Base-by-base conservation (phyloP, 2,888 invertebrate genomes). In the Steinernema hermaphroditum region DNA sequence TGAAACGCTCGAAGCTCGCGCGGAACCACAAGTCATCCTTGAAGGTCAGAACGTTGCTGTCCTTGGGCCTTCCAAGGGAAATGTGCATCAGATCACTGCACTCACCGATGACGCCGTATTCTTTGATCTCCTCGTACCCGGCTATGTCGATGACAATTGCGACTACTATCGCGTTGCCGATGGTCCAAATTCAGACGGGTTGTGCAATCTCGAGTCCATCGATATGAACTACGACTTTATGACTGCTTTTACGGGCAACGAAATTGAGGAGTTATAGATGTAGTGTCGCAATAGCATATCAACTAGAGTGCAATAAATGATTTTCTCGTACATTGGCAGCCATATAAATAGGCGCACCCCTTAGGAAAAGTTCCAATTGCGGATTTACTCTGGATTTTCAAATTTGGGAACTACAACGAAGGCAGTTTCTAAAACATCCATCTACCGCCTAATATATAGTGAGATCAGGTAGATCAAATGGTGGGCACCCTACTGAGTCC, bases 51-150 rank as follows among this genome's bases (percentile, higher is more conserved):
- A 72, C 6, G 71, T 81, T 12, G 74, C 76, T 29, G 50, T 73
- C 19, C 46, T 79, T 1, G 70, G 46, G 16, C 81, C 79, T 24
- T 24, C 19, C n/a, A 22, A 34, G 8, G 79, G 81, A 9, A 81
- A 79, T 62, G 44, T 79, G 41, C 79, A 79, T 32, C 46, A 71
- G 44, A 72, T 79, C 14, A 69, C 71, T 29, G 77, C 80, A 9
- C 68, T 82, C 4, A 81, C 81, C 24, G 78, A 76, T 50, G 79
- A 77, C 24, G 75, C 82, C 19, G 81, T 79, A 43, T 83, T 83
- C 73, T 80, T 82, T 57, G 83, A 83, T 68, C 70, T 83, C 24
- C 77, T 83, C 46, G 62, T 81, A 19, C 83, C 84, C 27, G 82
- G 82, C n/a, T 79, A 79, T 46, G 70, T 50, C 32, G 70, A 29